Conservation (phyloP, 2,797 vertebrate species). For the Argentina silus region DNA sequence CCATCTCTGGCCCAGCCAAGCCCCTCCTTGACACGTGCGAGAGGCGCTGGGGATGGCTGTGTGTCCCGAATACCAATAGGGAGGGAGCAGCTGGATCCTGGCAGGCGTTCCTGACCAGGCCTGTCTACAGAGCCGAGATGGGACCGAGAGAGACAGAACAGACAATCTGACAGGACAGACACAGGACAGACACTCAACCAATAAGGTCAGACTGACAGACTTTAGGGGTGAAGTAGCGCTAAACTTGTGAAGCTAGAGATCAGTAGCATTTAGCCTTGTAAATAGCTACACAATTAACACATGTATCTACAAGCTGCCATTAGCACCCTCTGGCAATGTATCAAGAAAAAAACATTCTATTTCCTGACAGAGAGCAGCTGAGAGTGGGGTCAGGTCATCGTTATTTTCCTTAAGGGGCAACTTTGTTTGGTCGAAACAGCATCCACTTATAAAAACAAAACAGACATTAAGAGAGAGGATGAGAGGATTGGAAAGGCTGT, state of each 20-base stretch:
- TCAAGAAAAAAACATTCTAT: not conserved
- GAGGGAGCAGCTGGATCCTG: constrained; percentile 70
- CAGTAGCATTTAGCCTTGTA: not conserved
- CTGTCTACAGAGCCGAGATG: constrained; percentile 59
- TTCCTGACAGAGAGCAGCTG: too few species aligned
- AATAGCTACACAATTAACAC: not conserved
- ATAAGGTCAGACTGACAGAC: not conserved
- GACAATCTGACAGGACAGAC: constrained; percentile 52
- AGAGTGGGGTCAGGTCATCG: too few species aligned
- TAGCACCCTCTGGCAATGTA: not conserved
- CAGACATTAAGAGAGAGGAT: too few species aligned
- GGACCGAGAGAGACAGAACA: constrained; percentile 54
- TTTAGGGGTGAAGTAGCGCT: not conserved
- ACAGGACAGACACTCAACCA: constrained; percentile 35
- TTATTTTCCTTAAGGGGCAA: too few species aligned
- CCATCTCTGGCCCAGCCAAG: not conserved
- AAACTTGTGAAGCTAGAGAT: constrained; percentile 1
- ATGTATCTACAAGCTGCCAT: not conserved
- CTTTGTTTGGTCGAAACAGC: too few species aligned
- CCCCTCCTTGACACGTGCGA: constrained; percentile 72
- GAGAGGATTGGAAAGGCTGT: too few species aligned
- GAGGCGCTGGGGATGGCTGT: constrained; percentile 60
- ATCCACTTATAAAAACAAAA: too few species aligned
- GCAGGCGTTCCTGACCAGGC: constrained; percentile 71
- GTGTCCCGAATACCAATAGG: constrained; percentile 75